These are phyloP conservation scores for Larimichthys crocea DNA, from an alignment of 2,113 vertebrate species.

Conservation along the genomic window DNA sequence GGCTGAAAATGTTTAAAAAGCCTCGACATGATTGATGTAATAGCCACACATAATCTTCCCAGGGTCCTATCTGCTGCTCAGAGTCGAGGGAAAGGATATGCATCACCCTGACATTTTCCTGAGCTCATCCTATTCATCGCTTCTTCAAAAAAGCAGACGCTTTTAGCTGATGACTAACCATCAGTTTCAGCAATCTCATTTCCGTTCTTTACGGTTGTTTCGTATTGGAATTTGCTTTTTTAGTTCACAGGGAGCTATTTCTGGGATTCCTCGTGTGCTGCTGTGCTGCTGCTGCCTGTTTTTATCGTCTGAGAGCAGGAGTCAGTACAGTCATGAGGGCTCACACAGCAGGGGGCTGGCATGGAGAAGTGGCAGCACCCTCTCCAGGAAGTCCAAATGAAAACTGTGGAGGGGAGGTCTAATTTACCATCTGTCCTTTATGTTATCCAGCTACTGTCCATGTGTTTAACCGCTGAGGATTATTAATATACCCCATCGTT, in stretches of 20 bases:
- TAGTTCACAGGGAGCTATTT: slow-evolving; percentile 31
- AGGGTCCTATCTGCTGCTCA: slow-evolving; percentile 5
- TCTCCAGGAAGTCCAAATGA: not conserved
- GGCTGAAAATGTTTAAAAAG: slow-evolving; percentile 17
- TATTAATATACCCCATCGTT: not conserved
- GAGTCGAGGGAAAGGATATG: slow-evolving; percentile 37
- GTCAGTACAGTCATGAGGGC: slow-evolving; percentile 43
- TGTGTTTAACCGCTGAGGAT: not conserved
- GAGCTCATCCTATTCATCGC: slow-evolving; percentile 41
- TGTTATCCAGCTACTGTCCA: slow-evolving; percentile 3
- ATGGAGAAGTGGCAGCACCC: slow-evolving; percentile 27
- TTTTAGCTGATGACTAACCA: slow-evolving; percentile 32
- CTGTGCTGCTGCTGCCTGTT: slow-evolving; percentile 9
- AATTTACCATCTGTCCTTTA: not conserved
- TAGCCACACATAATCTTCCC: not conserved
- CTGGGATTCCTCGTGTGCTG: not conserved
- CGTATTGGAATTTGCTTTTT: not conserved
- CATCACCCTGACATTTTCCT: slow-evolving; percentile 51
- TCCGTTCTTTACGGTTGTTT: slow-evolving; percentile 13
- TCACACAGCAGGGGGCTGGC: slow-evolving; percentile 8
- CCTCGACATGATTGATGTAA: slow-evolving; percentile 5
- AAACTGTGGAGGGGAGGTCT: not conserved
- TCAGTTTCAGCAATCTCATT: slow-evolving; percentile 16
- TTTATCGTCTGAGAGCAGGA: slow-evolving; percentile 50
- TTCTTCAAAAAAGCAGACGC: not conserved